Evolutionary conservation across 2,113 vertebrate genomes (phyloP), one percentile per base, ranked within the genome.

Genomic region (Alouatta palliata): DNA sequence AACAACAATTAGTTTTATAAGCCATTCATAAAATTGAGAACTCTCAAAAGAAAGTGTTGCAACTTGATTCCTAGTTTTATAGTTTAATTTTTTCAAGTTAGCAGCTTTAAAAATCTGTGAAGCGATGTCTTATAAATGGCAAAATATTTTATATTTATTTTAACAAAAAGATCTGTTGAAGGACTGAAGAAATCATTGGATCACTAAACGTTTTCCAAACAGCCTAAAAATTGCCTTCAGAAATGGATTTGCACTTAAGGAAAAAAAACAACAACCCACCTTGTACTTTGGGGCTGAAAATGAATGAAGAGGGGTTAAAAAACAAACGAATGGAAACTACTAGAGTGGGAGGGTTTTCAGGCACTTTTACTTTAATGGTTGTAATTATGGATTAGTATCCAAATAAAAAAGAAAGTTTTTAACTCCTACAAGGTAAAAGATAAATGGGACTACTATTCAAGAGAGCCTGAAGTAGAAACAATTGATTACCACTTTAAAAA

Each of bases 211-310:
- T 64, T 97, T 88, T 82, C 45, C 90, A 93, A 96, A 20, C 16
- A 80, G 49, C 52, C 30, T 23, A 16, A 81, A 70, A 94, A 75
- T n/a, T 61, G 27, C 25, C 0, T 54, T 94, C 8, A 93, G 56
- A 76, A 71, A 93, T 87, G 95, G 84, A 40, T 82, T 93, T 96
- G 68, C 84, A 94, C 98, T 96, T 96, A 95, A 73, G 96, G 90
- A 90, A 97, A 98, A 95, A 96, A 97, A 97, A 97, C 86, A 40
- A 84, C 23, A 35, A 83, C 12, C 25, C 5, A 79, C 47, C 30
- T 27, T 20, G 88, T 96, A 73, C 40, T 90, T 86, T 96, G 80
- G 77, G 93, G 90, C 49, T 96, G 66, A 96, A 84, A 94, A 87
- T 97, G 90, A 97, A 95, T 93, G 64, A 40, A 93, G 43, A 45